These are phyloP conservation scores for Indicator maculatus DNA, from an alignment of 2,113 vertebrate species.

Conservation along the genomic window DNA sequence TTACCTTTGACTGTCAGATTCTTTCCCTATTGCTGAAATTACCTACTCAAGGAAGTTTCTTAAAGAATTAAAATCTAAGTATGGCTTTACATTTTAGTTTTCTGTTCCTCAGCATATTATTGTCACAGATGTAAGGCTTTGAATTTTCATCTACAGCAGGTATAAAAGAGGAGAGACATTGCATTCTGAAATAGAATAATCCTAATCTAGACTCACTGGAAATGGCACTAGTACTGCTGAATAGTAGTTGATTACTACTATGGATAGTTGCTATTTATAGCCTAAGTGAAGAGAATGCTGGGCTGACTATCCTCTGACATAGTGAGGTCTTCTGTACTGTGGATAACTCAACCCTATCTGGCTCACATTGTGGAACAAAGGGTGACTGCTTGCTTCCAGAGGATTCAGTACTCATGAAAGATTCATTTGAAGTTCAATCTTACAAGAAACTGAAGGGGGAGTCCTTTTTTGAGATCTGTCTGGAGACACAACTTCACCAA, in stretches of 20 bases:
- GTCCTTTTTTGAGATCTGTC: not conserved
- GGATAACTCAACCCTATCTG: not conserved
- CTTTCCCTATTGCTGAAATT: constrained; percentile 12
- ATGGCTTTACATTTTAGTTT: not conserved
- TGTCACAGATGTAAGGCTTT: not conserved
- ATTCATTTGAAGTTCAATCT: not conserved
- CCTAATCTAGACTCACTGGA: not conserved
- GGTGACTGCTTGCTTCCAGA: not conserved
- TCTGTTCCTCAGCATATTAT: not conserved
- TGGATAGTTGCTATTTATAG: not conserved
- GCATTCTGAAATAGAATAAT: not conserved
- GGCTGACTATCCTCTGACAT: not conserved
- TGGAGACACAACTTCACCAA: too few species aligned
- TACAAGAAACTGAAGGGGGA: not conserved
- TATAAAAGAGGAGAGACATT: not conserved
- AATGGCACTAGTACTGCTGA: not conserved
- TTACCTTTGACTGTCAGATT: constrained; percentile 30
- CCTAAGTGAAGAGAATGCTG: not conserved
- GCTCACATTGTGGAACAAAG: not conserved
- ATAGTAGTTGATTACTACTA: not conserved
- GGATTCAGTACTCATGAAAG: not conserved
- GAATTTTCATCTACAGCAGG: not conserved
- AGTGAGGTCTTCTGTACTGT: not conserved
- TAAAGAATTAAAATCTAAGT: constrained; percentile 27
- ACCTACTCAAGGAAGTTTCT: not conserved